A percentile compares a stretch with the other conserved stretches of the same genome.
Conservation (phyloP, 2,888 invertebrate genomes). For the Zygaena filipendulae region DNA sequence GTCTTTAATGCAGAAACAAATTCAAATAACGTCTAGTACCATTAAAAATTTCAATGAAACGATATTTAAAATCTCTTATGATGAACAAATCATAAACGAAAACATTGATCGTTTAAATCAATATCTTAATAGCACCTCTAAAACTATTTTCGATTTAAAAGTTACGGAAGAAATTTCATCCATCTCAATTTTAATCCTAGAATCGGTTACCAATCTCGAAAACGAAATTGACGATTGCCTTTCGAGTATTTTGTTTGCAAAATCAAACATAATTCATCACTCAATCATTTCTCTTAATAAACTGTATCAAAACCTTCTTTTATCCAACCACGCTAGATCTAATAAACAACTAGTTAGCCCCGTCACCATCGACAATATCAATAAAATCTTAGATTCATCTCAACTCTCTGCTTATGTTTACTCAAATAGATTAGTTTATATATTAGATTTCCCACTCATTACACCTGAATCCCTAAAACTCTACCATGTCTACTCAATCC, state of each 20-base stretch:
- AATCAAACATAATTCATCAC: constrained; percentile 13
- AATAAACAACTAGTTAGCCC: constrained; percentile 17
- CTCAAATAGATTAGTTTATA: constrained; percentile 18
- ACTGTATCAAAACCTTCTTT: constrained; percentile 17
- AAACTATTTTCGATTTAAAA: constrained; percentile 17
- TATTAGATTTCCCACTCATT: constrained; percentile 20
- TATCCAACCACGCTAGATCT: constrained; percentile 15
- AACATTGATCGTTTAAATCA: constrained; percentile 17
- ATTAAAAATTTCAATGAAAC: constrained; percentile 20
- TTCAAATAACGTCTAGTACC: constrained; percentile 21
- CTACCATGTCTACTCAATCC: constrained; percentile 21
- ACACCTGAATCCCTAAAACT: constrained; percentile 16
- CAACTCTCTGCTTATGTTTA: constrained; percentile 19
- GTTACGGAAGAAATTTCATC: constrained; percentile 18
- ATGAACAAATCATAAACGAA: constrained; percentile 19
- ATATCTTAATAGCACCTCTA: constrained; percentile 16
- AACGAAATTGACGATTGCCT: constrained; percentile 19
- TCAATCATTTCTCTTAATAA: constrained; percentile 16
- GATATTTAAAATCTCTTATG: constrained; percentile 19
- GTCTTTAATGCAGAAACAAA: constrained; percentile 17
- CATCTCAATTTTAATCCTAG: constrained; percentile 18
- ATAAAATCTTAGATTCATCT: constrained; percentile 19
- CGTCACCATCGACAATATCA: constrained; percentile 19
- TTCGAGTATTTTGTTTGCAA: constrained; percentile 18
- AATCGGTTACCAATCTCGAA: constrained; percentile 17